Base-by-base conservation (phyloP, 2,888 invertebrate genomes). In the Vannuccia rotundouncinata region DNA sequence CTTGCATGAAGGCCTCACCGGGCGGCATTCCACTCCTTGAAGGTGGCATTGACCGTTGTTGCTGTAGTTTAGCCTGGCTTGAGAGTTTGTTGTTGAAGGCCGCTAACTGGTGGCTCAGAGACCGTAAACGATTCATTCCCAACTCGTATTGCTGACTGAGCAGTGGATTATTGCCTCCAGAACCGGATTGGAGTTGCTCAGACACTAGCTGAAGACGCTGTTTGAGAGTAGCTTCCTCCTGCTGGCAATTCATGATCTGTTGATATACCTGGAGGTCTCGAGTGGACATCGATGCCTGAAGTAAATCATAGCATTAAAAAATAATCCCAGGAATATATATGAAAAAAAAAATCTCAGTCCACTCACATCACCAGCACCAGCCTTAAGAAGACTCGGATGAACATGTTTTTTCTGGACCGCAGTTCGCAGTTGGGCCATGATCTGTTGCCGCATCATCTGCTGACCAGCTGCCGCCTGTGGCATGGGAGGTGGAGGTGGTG, bases 401-500 rank as follows among this genome's bases (percentile, higher is more conserved):
- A 75, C 28, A 2, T 27, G 22, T n/a, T 31, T 29, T n/a, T 75
- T 75, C 10, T 75, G 75, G 1, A 75, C 75, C 2, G 75, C 75
- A 29, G 31, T 75, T 13, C 75, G 29, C 75, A 75, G 31, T 27
- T 75, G 75, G 29, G 29, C 2, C 29, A 31, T 31, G 75, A 75
- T 75, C 29, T 75, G 75, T 75, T 75, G 75, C 13, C 75, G 75
- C 75, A 75, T 75, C 31, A 75, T 29, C 31, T 75, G 75, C 75
- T 75, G 75, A 2, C 66, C 66, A 17, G 45, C 17, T 2, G 66
- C 5, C 66, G 66, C 66, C 22, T 66, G 66, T 22, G 66, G 25
- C 2, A 27, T 5, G 66, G 66, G 2, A 5, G 10, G 66, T 22
- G 13, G 66, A 2, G 66, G 66, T 5, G 17, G 5, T n/a, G 2